Percentiles rank a stretch among this genome's conserved stretches.
These are phyloP conservation scores for Macroramphosus scolopax DNA, from an alignment of 2,797 vertebrate genomes.

Conservation along the genomic window DNA sequence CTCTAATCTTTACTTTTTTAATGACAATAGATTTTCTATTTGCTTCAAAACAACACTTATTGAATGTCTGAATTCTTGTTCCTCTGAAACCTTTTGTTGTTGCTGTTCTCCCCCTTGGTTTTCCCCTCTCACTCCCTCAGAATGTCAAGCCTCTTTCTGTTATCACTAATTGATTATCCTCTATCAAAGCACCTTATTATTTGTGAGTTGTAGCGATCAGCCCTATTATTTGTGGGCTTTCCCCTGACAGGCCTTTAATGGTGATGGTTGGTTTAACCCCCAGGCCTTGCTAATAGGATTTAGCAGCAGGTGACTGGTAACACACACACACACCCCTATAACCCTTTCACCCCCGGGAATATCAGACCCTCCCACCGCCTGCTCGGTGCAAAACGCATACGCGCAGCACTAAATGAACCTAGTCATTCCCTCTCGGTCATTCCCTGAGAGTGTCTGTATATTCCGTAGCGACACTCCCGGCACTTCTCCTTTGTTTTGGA, in stretches of 20 bases:
- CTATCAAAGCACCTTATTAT: conserved; percentile 78
- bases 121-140: conserved; percentile 20
- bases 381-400: conserved; percentile 42
- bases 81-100: conserved; percentile 24
- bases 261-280: conserved; percentile 81
- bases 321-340: conserved; percentile 74
- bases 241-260: conserved; percentile 81
- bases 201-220: conserved; percentile 84
- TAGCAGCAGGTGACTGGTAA: conserved; percentile 81
- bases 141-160: conserved; percentile 62
- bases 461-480: conserved; percentile 35
- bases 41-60: too few species aligned
- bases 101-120: conserved; percentile 10
- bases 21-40: too few species aligned
- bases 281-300: conserved; percentile 78
- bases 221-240: conserved; percentile 81
- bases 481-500: conserved; percentile 53
- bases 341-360: conserved; percentile 75
- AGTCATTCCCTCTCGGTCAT: conserved; percentile 48
- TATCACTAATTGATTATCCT: conserved; percentile 77
- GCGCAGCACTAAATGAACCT: conserved; percentile 54
- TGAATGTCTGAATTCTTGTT: too few species aligned
- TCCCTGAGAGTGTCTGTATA: conserved; percentile 29
- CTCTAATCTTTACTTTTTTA: too few species aligned
- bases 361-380: conserved; percentile 68